phyloP scores from a whole-genome alignment of 2,888 invertebrate species.

The Octodonta nipae region DNA sequence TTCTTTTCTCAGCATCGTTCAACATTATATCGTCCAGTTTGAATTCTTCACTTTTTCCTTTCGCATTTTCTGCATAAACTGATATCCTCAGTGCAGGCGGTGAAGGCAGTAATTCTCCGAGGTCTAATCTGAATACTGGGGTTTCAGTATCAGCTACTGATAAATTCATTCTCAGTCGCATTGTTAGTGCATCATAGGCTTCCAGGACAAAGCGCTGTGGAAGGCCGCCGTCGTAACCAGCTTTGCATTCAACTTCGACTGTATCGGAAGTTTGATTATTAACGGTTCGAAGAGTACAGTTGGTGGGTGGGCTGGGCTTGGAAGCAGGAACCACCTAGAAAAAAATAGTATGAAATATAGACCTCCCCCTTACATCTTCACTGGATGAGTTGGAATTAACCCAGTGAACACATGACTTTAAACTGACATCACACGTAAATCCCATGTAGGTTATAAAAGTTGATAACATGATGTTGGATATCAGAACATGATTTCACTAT shows the following conservation, averaged over 20 bases:
- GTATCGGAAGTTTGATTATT: conserved; percentile 43
- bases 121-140: conserved; percentile 50
- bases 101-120: conserved; percentile 48
- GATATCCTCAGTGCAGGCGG: conserved; percentile 59
- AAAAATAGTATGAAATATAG: background rate
- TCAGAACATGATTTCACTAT: no score
- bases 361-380: no score
- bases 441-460: no score
- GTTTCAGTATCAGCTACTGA: conserved; percentile 36
- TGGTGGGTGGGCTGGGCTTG: conserved; percentile 67
- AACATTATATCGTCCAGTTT: conserved; percentile 75
- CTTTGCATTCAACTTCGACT: conserved; percentile 70
- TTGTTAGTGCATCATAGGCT: conserved; percentile 63
- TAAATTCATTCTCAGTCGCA: conserved; percentile 51
- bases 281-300: conserved; percentile 69
- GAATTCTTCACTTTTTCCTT: conserved; percentile 70
- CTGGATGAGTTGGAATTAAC: no score
- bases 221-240: conserved; percentile 80
- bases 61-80: conserved; percentile 71
- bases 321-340: conserved; percentile 38
- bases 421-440: no score
- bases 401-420: no score
- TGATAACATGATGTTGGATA: no score
- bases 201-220: conserved; percentile 74
- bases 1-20: conserved; percentile 72